Base-by-base conservation (phyloP, 2,888 invertebrate genomes). In the Patella depressa region DNA sequence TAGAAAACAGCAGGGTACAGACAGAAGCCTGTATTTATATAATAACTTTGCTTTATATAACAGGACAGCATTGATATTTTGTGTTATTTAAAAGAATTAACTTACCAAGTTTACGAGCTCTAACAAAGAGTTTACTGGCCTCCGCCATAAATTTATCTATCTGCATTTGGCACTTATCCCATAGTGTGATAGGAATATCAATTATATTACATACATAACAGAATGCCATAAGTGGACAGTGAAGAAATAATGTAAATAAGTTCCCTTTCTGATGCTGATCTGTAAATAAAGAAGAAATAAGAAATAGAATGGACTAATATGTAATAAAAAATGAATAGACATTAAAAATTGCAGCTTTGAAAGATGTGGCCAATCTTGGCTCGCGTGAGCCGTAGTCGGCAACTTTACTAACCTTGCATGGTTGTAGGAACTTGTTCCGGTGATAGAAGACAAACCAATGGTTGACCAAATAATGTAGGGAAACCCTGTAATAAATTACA, bases 161-260 rank as follows among this genome's bases (percentile, higher is more conserved):
- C 92, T 95, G 95, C 81, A 95, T 94, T 91, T 96, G 96, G 90
- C 96, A 96, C 83, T 96, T 94, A 91, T 98, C 97, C 98, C 98
- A 98, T 88, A 96, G 94, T 85, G 95, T 95, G 86, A 97, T 94
- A 71, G 96, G 95, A 85, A 97, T 94, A 89, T 95, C 96, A 86
- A 95, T 94, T 81, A 98, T 94, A 91, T 97, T 96, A 91, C 97
- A 97, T 89, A 96, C 95, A 92, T 96, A 95, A 93, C 97, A 97
- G 90, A 98, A 95, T 82, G 96, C 97, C 88, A 96, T 96, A 89
- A 98, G 93, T 71, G 98, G 98, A 89, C 96, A 96, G 93, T 98
- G 97, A 86, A 98, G 95, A 93, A 98, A 98, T 91, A 98, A 93
- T 53, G 98, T 98, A 93, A 98, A 97, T 85, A 98, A 93, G 89